Base-by-base conservation (phyloP, 2,797 vertebrate genomes). In the Poeciliopsis turneri region DNA sequence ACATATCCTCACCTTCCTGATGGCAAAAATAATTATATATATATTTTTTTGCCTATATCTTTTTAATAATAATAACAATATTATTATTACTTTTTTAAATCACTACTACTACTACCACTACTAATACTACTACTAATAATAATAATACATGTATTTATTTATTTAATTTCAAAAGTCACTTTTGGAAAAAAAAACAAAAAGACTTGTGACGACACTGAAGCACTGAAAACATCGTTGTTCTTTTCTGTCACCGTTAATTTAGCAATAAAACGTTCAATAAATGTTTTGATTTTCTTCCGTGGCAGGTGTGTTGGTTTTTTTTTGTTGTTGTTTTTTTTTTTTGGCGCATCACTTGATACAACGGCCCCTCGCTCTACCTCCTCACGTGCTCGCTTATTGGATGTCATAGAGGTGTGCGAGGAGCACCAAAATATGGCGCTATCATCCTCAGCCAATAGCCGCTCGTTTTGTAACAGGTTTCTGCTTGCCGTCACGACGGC, bases 381-480 rank as follows among this genome's bases (percentile, higher is more conserved):
- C 80, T 85, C 86, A 84, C 81, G 81, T 87, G 84, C 55, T 82
- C 82, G 12, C 78, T 55, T 59, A 25, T 77, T 77, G 53, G 53
- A 59, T 74, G 47, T 66, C 79, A 90, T 70, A 79, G 87, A 82
- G 80, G 87, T 86, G 85, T 53, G 86, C 59, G 86, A 85, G 82
- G 84, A 74, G 86, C 84, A 90, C 88, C 89, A 89, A 92, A 94
- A 95, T 92, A 94, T 96, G 95, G 95, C 95, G 93, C 93, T 95
- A 96, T 95, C 91, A 12, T 78, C 85, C 64, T 71, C 83, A 91
- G 79, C 96, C 95, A 96, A 96, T 96, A 74, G 57, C 47, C 55
- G 12, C 70, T 4, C 64, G 10, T 69, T 64, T 86, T 88, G 85
- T 89, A 88, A 87, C 91, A 85, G 91, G 86, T 93, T 86, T 90